Evolutionary conservation across 2,797 vertebrate species (phyloP).

Genomic region (Clamator glandarius): DNA sequence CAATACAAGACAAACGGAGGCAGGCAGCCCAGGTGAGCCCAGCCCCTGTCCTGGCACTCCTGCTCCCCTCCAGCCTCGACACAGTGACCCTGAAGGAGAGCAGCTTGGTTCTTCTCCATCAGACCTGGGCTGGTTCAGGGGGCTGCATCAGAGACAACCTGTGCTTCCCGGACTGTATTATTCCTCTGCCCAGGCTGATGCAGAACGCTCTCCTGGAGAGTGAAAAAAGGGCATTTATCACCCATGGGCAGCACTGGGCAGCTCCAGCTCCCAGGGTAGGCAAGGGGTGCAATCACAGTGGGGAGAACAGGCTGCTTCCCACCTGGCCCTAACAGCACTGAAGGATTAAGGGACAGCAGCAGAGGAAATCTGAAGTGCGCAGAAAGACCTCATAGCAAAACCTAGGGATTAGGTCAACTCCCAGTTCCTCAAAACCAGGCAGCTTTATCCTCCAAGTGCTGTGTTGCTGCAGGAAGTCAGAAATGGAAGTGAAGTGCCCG

Average conservation of each 20-base stretch:
- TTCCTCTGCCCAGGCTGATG: background rate
- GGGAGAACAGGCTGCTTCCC: background rate
- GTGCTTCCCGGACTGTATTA: background rate
- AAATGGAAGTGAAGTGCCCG: background rate
- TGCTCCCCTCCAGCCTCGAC: fast-evolving
- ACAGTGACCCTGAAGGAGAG: fast-evolving
- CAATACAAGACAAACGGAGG: background rate
- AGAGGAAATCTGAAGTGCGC: background rate
- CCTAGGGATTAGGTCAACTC: fast-evolving
- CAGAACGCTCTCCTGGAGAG: background rate
- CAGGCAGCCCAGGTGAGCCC: too few species aligned
- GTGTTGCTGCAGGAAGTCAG: fast-evolving
- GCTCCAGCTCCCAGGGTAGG: background rate
- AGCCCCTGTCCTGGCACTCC: fast-evolving
- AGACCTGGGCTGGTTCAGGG: too few species aligned
- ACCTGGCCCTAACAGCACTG: background rate
- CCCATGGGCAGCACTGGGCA: background rate
- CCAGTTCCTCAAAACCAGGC: background rate
- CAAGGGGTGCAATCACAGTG: fast-evolving
- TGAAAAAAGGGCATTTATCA: background rate
- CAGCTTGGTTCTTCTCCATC: fast-evolving
- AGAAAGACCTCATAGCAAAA: background rate
- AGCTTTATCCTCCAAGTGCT: background rate
- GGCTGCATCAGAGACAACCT: background rate
- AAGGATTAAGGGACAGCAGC: background rate